A percentile compares a stretch with the other conserved stretches of the same genome.
These are phyloP conservation scores for Pocillopora verrucosa DNA, from an alignment of 64 coral and sea anemone genomes.

Conservation along the genomic window DNA sequence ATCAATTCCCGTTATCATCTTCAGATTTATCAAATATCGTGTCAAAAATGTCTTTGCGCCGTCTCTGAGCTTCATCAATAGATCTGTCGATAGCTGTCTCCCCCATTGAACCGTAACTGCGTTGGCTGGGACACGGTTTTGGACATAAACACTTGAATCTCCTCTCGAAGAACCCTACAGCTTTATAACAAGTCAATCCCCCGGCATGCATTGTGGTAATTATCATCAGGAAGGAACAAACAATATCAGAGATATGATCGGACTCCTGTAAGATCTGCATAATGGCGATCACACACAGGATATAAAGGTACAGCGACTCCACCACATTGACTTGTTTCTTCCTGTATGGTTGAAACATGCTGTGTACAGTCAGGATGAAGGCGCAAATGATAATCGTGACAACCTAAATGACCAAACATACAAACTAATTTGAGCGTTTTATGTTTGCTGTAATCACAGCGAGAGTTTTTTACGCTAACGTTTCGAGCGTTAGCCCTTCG, in stretches of 20 bases:
- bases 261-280: conserved; percentile 21
- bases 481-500: not conserved
- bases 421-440: not conserved
- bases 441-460: too few species aligned
- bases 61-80: not conserved
- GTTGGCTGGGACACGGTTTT: not conserved
- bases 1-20: not conserved
- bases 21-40: conserved; percentile 24
- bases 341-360: conserved; percentile 58
- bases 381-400: conserved; percentile 34
- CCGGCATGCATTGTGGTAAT: conserved; percentile 31
- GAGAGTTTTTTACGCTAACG: not conserved
- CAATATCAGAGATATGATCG: not conserved
- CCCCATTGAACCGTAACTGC: not conserved
- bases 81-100: not conserved
- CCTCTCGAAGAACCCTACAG: conserved; percentile 6
- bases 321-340: conserved; percentile 43
- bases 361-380: conserved; percentile 27
- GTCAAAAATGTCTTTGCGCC: conserved; percentile 21
- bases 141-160: not conserved
- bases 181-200: conserved; percentile 12
- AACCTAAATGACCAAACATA: conserved; percentile 20
- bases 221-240: conserved; percentile 8
- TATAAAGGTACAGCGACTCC: conserved; percentile 48
- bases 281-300: conserved; percentile 32